Evolutionary conservation across 2,888 invertebrate species (phyloP).

Genomic region (Aproaerema taeniolella): DNA sequence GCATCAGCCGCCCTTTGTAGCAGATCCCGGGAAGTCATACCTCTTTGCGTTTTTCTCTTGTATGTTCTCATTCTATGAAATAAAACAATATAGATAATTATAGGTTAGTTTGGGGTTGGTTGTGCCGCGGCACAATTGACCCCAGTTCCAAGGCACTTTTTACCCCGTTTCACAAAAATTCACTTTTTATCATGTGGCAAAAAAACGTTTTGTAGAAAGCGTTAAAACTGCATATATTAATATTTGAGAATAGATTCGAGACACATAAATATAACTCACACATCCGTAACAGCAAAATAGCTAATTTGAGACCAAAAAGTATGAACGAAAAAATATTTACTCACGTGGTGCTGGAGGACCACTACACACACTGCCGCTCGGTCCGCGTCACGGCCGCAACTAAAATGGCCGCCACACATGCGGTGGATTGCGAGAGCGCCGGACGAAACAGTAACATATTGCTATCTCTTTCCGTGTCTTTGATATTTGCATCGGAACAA

Average conservation of each 20-base stretch:
- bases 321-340: constrained; percentile 3
- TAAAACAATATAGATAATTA: constrained; percentile 1
- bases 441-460: neutral
- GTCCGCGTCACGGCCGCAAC: neutral
- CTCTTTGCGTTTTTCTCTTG: constrained; percentile 8
- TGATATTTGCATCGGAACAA: constrained; percentile 16
- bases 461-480: constrained; percentile 16
- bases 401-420: constrained; percentile 1
- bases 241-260: neutral
- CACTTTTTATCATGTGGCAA: neutral
- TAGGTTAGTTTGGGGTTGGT: constrained; percentile 5
- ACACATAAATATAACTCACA: neutral
- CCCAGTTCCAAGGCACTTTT: neutral
- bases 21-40: constrained; percentile 14
- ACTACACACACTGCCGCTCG: neutral
- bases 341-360: constrained; percentile 1
- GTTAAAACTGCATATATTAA: neutral
- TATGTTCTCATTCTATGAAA: constrained; percentile 1
- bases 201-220: neutral
- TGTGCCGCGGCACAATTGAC: constrained; percentile 6
- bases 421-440: neutral
- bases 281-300: neutral
- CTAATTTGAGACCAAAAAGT: constrained; percentile 3
- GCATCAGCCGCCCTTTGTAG: constrained; percentile 18
- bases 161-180: neutral